Evolutionary conservation across 2,113 vertebrate genomes (phyloP), one percentile per base, ranked within the genome.

Genomic region (Burhinus bistriatus): DNA sequence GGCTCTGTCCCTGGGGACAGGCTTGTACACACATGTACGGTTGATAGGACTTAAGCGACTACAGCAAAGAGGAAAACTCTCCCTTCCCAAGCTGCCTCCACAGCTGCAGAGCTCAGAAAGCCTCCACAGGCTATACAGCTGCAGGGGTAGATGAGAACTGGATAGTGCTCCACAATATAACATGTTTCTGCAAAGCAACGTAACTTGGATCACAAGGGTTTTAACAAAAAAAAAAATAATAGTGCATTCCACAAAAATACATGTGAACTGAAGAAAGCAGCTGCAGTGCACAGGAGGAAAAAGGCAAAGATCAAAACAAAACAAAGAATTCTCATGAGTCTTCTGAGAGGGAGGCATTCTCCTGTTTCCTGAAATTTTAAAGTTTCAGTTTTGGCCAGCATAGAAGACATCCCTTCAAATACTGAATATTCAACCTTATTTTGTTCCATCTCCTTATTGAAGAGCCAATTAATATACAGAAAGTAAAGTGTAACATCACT

Each of bases 41-140:
- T 40, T 59, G 36, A 65, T 21, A n/a, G 0, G 38, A 73, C 49
- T 95, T 30, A 32, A 68, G 40, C 34, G 83, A n/a, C 25, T 71
- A 57, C 29, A 17, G 14, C 6, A 73, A 55, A 54, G 72, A 87
- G 45, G 40, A 90, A 70, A 81, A 34, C 40, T 95, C 65, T 90
- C 25, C 36, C 40, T 86, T 87, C 40, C 51, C 0, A 17, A 78
- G 18, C 70, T 89, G 42, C 36, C 51, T 55, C 71, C 84, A 81
- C 93, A 97, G 95, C 89, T 95, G 91, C 91, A 75, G 73, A 89
- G 79, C 77, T 86, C 87, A 77, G 82, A 85, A 83, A 95, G 66
- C 61, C 52, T 90, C 78, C 58, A 75, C 55, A 86, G 70, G 76
- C 89, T 58, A 40, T 29, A 52, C 95, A 96, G 93, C 96, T 96